These are phyloP conservation scores for Chromoteleia sp. DNA, from an alignment of 2,888 invertebrate species.

Conservation along the genomic window DNA sequence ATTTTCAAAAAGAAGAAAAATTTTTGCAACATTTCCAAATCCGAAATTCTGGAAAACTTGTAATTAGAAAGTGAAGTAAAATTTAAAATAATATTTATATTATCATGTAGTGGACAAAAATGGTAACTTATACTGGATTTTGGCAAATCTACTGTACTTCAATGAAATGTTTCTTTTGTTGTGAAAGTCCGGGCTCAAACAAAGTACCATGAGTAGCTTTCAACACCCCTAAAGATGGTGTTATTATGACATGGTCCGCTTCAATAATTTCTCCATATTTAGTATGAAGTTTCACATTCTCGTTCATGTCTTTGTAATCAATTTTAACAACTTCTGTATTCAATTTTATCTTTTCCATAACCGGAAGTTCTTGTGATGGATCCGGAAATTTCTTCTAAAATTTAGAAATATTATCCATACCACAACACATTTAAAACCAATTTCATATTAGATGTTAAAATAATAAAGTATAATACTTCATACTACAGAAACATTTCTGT, in stretches of 20 bases:
- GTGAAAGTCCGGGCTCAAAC: constrained; percentile 87
- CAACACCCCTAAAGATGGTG: constrained; percentile 88
- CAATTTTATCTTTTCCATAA: constrained; percentile 77
- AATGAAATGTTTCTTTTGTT: constrained; percentile 86
- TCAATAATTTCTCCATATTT: constrained; percentile 85
- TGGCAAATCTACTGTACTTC: too few species aligned
- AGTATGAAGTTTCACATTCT: constrained; percentile 79
- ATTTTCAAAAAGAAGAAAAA: constrained; percentile 87
- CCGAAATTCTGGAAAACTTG: constrained; percentile 84
- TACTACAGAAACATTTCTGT: too few species aligned
- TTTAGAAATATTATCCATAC: too few species aligned
- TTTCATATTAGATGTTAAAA: too few species aligned
- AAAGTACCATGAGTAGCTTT: constrained; percentile 86
- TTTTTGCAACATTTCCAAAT: constrained; percentile 89
- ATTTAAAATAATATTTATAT: too few species aligned
- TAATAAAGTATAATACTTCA: too few species aligned
- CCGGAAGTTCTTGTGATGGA: constrained; percentile 77
- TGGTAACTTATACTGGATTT: too few species aligned
- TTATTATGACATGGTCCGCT: constrained; percentile 89
- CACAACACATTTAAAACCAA: too few species aligned
- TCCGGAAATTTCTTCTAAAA: constrained; percentile 70
- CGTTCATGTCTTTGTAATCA: constrained; percentile 72
- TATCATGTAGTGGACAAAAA: too few species aligned
- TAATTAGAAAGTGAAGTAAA: too few species aligned
- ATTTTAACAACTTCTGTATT: constrained; percentile 76